phyloP scores from a whole-genome alignment of 2,888 invertebrate species.

The Eupithecia exiguata region DNA sequence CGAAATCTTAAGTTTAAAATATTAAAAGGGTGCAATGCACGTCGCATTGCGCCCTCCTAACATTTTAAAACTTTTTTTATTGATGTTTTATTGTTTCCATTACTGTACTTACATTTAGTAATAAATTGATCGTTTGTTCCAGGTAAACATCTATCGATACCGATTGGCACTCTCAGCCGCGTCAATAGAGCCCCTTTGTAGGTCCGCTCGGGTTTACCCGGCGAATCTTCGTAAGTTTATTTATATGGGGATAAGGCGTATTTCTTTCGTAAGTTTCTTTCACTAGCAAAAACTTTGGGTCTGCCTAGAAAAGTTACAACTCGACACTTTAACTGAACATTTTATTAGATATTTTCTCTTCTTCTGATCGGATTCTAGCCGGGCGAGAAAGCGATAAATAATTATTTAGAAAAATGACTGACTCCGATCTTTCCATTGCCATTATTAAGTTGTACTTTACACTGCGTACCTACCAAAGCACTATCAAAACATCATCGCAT shows the following conservation, averaged over 20 bases:
- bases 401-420: not conserved
- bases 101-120: not conserved
- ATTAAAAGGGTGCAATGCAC: too few species aligned
- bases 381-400: not conserved
- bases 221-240: slow-evolving; percentile 8
- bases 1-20: too few species aligned
- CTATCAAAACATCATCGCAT: not conserved
- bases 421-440: not conserved
- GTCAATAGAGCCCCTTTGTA: not conserved
- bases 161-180: slow-evolving; percentile 7
- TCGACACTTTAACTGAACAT: not conserved
- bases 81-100: not conserved
- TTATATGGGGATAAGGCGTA: slow-evolving; percentile 10
- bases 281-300: not conserved
- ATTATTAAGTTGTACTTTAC: not conserved
- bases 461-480: not conserved
- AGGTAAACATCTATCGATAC: slow-evolving; percentile 30
- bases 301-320: not conserved
- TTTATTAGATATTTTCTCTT: not conserved
- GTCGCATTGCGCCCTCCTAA: too few species aligned
- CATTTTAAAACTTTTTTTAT: not conserved
- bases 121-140: slow-evolving; percentile 26
- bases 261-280: slow-evolving; percentile 5
- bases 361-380: not conserved
- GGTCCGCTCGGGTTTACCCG: not conserved